phyloP scores from a whole-genome alignment of 2,888 invertebrate species.

The Matsumyia berberina region DNA sequence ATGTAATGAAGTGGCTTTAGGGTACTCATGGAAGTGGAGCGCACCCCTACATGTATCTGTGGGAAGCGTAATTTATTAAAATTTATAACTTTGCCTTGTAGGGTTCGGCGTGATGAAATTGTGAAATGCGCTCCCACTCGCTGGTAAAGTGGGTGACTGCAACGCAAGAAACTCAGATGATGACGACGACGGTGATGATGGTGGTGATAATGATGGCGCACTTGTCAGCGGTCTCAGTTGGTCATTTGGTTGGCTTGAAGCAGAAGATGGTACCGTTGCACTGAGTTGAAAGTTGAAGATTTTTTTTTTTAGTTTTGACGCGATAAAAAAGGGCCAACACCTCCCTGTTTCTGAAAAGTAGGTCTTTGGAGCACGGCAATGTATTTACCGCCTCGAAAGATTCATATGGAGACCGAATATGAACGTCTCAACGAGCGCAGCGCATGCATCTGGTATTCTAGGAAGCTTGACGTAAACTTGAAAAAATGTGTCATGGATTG shows the following conservation, averaged over 20 bases:
- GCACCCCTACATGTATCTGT: conserved; percentile 33
- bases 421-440: too few species aligned
- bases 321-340: not conserved
- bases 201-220: conserved; percentile 9
- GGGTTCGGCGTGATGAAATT: conserved; percentile 21
- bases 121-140: conserved; percentile 26
- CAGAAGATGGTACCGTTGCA: not conserved
- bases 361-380: not conserved
- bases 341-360: not conserved
- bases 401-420: too few species aligned
- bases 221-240: conserved; percentile 29
- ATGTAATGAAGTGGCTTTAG: conserved; percentile 62
- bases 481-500: too few species aligned
- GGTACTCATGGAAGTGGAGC: conserved; percentile 46
- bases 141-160: too few species aligned
- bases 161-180: too few species aligned
- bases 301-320: not conserved
- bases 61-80: conserved; percentile 65
- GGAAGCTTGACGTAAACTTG: too few species aligned
- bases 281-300: not conserved
- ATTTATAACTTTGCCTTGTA: conserved; percentile 51
- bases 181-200: not conserved
- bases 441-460: too few species aligned
- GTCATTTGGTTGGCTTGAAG: conserved; percentile 27
- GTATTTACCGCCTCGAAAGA: too few species aligned